Base-by-base conservation (phyloP, 1,140 invertebrate genomes). In the Drosophila ogumai region DNA sequence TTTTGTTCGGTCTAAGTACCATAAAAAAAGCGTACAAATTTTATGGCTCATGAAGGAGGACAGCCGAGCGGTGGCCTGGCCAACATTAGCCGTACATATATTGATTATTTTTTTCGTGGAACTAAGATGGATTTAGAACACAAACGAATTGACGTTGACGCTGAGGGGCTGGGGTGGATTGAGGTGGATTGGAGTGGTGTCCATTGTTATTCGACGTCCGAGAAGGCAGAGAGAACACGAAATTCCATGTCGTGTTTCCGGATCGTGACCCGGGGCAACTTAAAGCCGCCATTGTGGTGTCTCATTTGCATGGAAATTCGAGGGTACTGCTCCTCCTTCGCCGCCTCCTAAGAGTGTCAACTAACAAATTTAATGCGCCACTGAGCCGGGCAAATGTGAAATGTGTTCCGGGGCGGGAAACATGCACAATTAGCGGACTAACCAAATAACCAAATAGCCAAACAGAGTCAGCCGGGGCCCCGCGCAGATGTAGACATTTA, bases 11-110 rank as follows among this genome's bases (percentile, higher is more conserved):
- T 82, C 66, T 67, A 79, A 86, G 82, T 82, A 79, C 82, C 82
- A 82, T 86, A 69, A 79, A 78, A 77, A 82, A 79, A 86, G 65
- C 71, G 59, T 79, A 79, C 82, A 87, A 86, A 44, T 86, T 87
- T 87, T 79, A 86, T 82, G 75, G 75, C 75, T 44, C 63, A 75
- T 41, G 38, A 41, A 71, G 76, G 61, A 71, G 77, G n/a, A 38
- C n/a, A n/a, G 38, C 6, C 13, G 34, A 22, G 61, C 12, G 6
- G 9, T 32, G 49, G 47, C 28, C 31, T 32, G 63, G 54, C 34
- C 54, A 49, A 59, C 66, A 72, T 71, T 72, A 50, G 52, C 31
- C 67, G 44, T 22, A 79, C 81, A 86, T 86, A 75, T 87, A 86
- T 86, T 82, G 82, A 86, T 87, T 84, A 72, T 59, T 41, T 69